phyloP scores from a whole-genome alignment of 2,797 vertebrate genomes.

The Malurus splendens region DNA sequence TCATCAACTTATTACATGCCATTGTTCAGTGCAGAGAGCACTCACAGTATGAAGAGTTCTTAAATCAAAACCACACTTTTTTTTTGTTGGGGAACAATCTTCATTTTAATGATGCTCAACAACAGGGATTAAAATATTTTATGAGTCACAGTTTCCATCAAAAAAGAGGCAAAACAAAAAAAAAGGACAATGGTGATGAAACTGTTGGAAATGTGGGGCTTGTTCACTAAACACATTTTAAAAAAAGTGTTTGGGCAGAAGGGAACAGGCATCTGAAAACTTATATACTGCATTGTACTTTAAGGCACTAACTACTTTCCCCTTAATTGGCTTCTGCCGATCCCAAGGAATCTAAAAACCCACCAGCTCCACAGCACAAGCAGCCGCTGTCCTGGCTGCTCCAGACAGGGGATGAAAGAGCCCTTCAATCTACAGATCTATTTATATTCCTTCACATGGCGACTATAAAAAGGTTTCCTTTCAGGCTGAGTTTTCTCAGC shows the following conservation, averaged over 20 bases:
- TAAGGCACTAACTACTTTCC: slow-evolving; percentile 1
- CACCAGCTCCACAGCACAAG: slow-evolving; percentile 13
- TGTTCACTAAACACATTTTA: neutral
- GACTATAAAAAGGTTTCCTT: slow-evolving; percentile 52
- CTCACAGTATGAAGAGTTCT: slow-evolving; percentile 23
- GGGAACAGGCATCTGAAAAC: neutral
- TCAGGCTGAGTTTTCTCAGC: slow-evolving; percentile 48
- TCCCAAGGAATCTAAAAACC: slow-evolving; percentile 24
- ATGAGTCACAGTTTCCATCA: slow-evolving; percentile 34
- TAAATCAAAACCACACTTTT: slow-evolving; percentile 35
- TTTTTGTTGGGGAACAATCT: slow-evolving; percentile 6
- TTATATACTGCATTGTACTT: neutral
- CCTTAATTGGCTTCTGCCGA: slow-evolving; percentile 21
- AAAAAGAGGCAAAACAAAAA: neutral
- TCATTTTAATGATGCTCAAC: slow-evolving; percentile 42
- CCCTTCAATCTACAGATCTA: slow-evolving; percentile 55
- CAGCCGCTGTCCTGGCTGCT: neutral
- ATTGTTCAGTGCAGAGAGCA: slow-evolving; percentile 1
- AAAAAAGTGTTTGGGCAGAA: neutral
- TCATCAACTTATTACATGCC: slow-evolving; percentile 22
- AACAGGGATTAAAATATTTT: slow-evolving; percentile 38
- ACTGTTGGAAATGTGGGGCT: neutral
- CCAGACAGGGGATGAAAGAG: slow-evolving; percentile 51
- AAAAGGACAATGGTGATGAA: neutral
- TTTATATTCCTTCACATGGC: slow-evolving; percentile 55